Base-by-base conservation (phyloP, 2,113 vertebrate genomes). In the Tonatia bakeri region DNA sequence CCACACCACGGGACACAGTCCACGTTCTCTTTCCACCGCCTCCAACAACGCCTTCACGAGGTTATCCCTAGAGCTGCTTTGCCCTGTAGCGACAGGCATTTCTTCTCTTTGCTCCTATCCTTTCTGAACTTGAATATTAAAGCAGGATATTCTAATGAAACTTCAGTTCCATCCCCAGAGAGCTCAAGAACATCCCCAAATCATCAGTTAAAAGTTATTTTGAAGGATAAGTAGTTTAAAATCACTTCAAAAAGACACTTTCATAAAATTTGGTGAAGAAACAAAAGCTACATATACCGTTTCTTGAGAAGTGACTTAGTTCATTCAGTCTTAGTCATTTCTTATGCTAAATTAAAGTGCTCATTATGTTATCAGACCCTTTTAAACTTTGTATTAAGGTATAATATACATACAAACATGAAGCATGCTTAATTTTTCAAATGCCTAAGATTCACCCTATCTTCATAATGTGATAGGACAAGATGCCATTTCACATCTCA, bases 231-330 rank as follows among this genome's bases (percentile, higher is more conserved):
- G 16, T 59, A 76, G n/a, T 82, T 86, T 33, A 77, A 86, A 93
- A 85, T 76, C 10, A 65, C 13, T 83, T 82, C 64, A 54, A 83
- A 95, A 94, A 52, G 36, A 65, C 2, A 69, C 8, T 43, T 92
- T 33, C 38, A 73, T 28, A 73, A 5, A 43, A 45, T 87, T 69
- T 91, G 59, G 59, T 75, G 20, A 84, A 90, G 47, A 79, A 79
- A 81, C 24, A 61, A 84, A 81, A 93, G 31, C 47, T 69, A 31
- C 24, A 65, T 56, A 64, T 75, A 79, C 36, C 6, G 2, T 84
- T 75, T 94, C n/a, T 72, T 95, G 36, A 94, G 38, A 90, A 94
- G 73, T 93, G 40, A 80, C 36, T 93, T 96, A 65, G 26, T 77
- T 72, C 24, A 94, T 38, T 72, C n/a, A 10, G 15, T 50, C 45